Percentiles rank a stretch among this genome's conserved stretches.
Evolutionary conservation across 2,113 vertebrate genomes (phyloP).

Genomic region (Sterna hirundo): DNA sequence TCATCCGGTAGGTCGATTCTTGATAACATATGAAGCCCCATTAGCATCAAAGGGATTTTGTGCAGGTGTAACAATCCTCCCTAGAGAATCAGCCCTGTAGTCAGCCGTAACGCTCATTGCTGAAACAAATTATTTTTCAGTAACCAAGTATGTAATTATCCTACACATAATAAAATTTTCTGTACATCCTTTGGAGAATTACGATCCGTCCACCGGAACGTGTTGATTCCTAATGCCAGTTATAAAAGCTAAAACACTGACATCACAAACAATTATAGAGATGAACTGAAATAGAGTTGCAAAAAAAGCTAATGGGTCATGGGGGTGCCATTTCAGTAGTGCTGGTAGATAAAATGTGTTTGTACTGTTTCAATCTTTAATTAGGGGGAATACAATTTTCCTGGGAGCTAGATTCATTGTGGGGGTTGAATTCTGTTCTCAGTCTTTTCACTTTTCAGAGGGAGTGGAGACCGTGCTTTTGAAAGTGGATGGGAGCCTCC

Average conservation of each 20-base stretch:
- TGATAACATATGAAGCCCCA: neutral
- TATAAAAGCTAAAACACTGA: slow-evolving; percentile 12
- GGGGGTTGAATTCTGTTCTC: slow-evolving; percentile 15
- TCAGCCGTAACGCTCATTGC: neutral
- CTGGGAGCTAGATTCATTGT: neutral
- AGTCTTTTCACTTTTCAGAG: neutral
- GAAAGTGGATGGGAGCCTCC: neutral
- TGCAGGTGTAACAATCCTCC: neutral
- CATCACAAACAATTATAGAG: slow-evolving; percentile 18
- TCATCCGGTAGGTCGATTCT: neutral
- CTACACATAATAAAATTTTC: neutral
- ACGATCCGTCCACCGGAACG: neutral
- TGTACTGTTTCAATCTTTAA: slow-evolving; percentile 20
- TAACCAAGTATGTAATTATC: neutral
- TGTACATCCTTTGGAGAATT: slow-evolving; percentile 8
- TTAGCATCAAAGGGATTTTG: neutral
- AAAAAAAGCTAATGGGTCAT: slow-evolving; percentile 7
- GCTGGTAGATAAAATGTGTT: slow-evolving; percentile 10
- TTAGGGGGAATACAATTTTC: neutral
- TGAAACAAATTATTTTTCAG: slow-evolving; percentile 19
- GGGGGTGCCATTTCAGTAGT: slow-evolving; percentile 18
- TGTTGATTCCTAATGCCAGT: neutral
- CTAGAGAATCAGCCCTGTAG: neutral
- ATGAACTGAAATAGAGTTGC: slow-evolving; percentile 1
- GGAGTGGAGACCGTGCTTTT: neutral